These are phyloP conservation scores for Cantharis lateralis DNA, from an alignment of 2,888 invertebrate species.

Conservation along the genomic window DNA sequence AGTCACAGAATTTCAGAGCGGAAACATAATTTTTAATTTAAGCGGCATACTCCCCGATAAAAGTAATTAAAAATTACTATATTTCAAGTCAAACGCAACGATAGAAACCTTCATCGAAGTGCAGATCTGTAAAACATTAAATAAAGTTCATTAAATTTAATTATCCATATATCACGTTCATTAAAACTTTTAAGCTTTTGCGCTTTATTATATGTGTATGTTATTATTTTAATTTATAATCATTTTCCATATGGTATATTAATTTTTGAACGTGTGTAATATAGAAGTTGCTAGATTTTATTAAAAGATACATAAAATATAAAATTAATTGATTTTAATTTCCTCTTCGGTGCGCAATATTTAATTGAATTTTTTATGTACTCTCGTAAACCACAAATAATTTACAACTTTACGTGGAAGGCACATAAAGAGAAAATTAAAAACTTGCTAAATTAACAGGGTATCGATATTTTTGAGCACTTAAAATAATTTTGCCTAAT, in stretches of 20 bases:
- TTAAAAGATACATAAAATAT: background rate
- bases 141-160: slow-evolving; percentile 5
- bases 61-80: slow-evolving; percentile 36
- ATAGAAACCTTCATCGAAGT: slow-evolving; percentile 20
- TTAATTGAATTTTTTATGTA: background rate
- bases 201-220: background rate
- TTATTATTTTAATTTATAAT: background rate
- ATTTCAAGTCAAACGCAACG: slow-evolving; percentile 20
- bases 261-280: background rate
- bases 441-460: background rate
- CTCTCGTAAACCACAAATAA: background rate
- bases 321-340: background rate
- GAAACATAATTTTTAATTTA: slow-evolving; percentile 47
- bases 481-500: background rate
- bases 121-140: slow-evolving; percentile 6
- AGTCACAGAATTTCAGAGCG: slow-evolving; percentile 28
- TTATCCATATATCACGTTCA: slow-evolving; percentile 4
- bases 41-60: slow-evolving; percentile 33
- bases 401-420: background rate
- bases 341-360: background rate
- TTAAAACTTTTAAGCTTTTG: slow-evolving; percentile 1
- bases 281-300: background rate
- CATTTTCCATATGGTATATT: background rate
- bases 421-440: background rate
- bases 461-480: slow-evolving; percentile 1